A percentile compares a stretch with the other conserved stretches of the same genome.
These are phyloP conservation scores for Caenorhabditis drosophilae DNA, from an alignment of 2,888 invertebrate species.

Conservation along the genomic window DNA sequence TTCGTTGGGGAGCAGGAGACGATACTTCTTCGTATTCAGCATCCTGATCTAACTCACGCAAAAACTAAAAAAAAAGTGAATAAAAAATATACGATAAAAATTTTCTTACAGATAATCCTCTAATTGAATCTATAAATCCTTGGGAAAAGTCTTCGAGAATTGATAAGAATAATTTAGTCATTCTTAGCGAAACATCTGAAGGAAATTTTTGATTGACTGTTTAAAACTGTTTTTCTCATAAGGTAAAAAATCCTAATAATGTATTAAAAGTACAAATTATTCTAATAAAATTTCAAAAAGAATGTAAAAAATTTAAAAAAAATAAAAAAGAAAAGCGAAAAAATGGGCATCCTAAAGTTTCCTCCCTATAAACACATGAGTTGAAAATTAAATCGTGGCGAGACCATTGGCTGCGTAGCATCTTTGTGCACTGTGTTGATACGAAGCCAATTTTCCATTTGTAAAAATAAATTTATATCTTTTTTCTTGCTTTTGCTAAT, in stretches of 20 bases:
- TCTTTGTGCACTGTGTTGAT: constrained; percentile 11
- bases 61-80: constrained; percentile 27
- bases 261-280: constrained; percentile 3
- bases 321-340: constrained; percentile 19
- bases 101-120: constrained; percentile 20
- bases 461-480: constrained; percentile 11
- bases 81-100: neutral
- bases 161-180: constrained; percentile 1
- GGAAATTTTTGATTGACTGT: no score
- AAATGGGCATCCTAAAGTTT: constrained; percentile 29
- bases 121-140: constrained; percentile 36
- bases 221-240: no score
- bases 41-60: constrained; percentile 33
- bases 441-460: constrained; percentile 14
- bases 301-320: constrained; percentile 3
- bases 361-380: constrained; percentile 15
- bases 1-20: constrained; percentile 7
- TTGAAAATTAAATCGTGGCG: constrained; percentile 17
- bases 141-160: constrained; percentile 21
- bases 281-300: neutral
- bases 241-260: no score
- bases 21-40: constrained; percentile 24
- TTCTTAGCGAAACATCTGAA: constrained; percentile 6
- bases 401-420: constrained; percentile 41
- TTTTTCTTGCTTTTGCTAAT: constrained; percentile 14